phyloP scores from a whole-genome alignment of 2,797 vertebrate genomes.

The Tamandua tetradactyla region DNA sequence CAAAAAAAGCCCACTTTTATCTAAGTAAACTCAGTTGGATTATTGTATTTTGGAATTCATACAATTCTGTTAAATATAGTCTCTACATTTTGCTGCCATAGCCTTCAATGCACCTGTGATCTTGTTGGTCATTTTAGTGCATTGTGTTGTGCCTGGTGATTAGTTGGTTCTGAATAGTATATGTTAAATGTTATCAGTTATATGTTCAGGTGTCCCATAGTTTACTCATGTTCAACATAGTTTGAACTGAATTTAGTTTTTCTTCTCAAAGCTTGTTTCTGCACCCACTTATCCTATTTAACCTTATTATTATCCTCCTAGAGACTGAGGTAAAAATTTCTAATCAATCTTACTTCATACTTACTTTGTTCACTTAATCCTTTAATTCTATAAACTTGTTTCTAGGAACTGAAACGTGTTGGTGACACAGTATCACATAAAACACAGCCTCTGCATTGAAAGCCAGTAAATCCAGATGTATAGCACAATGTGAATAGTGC shows the following conservation, averaged over 20 bases:
- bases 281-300: constrained; percentile 43
- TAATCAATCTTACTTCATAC: constrained; percentile 68
- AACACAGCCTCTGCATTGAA: constrained; percentile 64
- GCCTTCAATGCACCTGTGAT: background rate
- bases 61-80: background rate
- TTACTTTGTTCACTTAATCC: constrained; percentile 75
- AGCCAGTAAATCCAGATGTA: background rate
- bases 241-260: constrained; percentile 35
- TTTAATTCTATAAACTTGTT: constrained; percentile 76
- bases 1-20: background rate
- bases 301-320: constrained; percentile 57
- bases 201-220: background rate
- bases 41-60: background rate
- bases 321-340: constrained; percentile 59
- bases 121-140: background rate
- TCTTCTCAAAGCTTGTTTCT: constrained; percentile 32
- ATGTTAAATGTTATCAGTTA: background rate
- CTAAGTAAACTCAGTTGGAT: background rate
- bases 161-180: background rate
- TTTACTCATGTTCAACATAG: background rate
- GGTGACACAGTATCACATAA: constrained; percentile 64
- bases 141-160: background rate
- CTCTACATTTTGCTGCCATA: background rate
- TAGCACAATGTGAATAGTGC: background rate
- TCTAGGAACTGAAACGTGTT: constrained; percentile 53